Percentiles rank a stretch among this genome's conserved stretches.
Evolutionary conservation across 1,140 invertebrate genomes (phyloP).

Genomic region (Mycetomoellerius zeteki): DNA sequence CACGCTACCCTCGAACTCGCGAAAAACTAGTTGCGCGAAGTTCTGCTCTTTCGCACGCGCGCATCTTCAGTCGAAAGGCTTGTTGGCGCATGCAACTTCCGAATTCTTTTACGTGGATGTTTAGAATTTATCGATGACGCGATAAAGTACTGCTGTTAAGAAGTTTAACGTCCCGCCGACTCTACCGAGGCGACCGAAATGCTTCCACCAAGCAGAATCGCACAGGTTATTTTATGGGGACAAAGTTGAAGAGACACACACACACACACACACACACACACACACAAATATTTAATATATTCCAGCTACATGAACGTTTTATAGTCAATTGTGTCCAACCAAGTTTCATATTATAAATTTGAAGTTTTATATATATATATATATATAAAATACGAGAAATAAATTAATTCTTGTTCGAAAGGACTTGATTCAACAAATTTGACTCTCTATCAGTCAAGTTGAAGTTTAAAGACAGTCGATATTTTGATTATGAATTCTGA

Average conservation of each 20-base stretch:
- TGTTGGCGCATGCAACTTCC: constrained; percentile 57
- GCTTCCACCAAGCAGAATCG: constrained; percentile 17
- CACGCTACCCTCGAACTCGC: constrained; percentile 34
- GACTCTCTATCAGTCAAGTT: too few relatives aligned
- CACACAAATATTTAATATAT: not conserved
- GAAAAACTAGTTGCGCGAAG: constrained; percentile 71
- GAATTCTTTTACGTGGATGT: constrained; percentile 72
- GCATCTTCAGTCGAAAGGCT: constrained; percentile 52
- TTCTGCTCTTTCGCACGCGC: constrained; percentile 16
- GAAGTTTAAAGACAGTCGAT: too few relatives aligned
- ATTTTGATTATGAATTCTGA: too few relatives aligned
- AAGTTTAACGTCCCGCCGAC: constrained; percentile 65
- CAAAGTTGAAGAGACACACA: constrained; percentile 2
- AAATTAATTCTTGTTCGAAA: not conserved
- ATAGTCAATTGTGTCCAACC: not conserved
- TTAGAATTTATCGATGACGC: constrained; percentile 73
- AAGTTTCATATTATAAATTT: not conserved
- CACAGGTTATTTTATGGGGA: constrained; percentile 31
- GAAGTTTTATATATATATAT: not conserved
- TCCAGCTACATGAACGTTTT: not conserved
- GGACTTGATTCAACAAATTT: not conserved
- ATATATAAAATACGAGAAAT: not conserved
- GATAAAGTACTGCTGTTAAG: constrained; percentile 65
- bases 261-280: not conserved
- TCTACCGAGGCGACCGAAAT: constrained; percentile 34